These are phyloP conservation scores for Dichetophora obliterata DNA, from an alignment of 2,888 invertebrate species.

Conservation along the genomic window DNA sequence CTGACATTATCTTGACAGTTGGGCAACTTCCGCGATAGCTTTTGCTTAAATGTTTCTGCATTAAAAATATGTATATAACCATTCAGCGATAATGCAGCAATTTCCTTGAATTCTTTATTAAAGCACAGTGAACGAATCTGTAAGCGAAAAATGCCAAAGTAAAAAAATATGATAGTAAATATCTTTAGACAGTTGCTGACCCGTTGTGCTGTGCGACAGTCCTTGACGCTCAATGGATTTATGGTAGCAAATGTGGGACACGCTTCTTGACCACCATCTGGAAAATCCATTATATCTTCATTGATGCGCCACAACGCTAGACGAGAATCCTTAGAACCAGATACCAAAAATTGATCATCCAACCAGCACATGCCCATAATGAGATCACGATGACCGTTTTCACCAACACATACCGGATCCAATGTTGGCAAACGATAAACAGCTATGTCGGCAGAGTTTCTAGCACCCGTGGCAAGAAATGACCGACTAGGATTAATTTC, in stretches of 20 bases:
- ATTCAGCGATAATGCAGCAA: conserved; percentile 91
- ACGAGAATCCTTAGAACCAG: conserved; percentile 92
- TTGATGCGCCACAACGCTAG: conserved; percentile 91
- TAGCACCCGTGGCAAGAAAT: conserved; percentile 90
- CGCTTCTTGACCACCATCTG: conserved; percentile 65
- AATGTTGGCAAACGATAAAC: conserved; percentile 90
- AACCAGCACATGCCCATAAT: conserved; percentile 93
- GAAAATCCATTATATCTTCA: conserved; percentile 67
- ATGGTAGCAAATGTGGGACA: conserved; percentile 73
- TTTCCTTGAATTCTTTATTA: conserved; percentile 86
- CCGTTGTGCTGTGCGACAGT: conserved; percentile 82
- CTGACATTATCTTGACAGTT: conserved; percentile 95
- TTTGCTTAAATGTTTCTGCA: conserved; percentile 90
- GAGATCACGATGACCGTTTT: conserved; percentile 91
- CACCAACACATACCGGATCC: conserved; percentile 94
- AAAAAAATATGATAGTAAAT: neutral
- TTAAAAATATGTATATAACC: conserved; percentile 95
- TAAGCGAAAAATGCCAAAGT: conserved; percentile 40
- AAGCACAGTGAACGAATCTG: conserved; percentile 87
- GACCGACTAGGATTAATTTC: conserved; percentile 94
- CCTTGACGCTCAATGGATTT: conserved; percentile 79
- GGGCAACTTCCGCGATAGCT: conserved; percentile 86
- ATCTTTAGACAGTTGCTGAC: conserved; percentile 58
- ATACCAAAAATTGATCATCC: conserved; percentile 94
- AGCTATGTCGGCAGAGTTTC: conserved; percentile 93